Evolutionary conservation across 2,797 vertebrate species (phyloP).

Genomic region (Ceryle rudis): DNA sequence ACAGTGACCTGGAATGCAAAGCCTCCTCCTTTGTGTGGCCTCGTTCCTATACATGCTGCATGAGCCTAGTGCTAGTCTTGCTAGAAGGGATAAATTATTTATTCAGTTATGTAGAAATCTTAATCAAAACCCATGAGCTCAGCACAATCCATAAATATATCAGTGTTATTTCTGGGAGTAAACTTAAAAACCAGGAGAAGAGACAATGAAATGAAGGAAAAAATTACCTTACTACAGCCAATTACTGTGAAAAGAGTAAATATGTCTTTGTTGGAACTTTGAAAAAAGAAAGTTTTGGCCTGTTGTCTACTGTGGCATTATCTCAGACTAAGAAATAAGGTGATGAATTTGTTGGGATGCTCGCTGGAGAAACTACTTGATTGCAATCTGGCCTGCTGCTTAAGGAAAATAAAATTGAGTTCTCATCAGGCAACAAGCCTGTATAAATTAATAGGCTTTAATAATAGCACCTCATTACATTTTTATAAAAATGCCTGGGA

Average conservation of each 20-base stretch:
- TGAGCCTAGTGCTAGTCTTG: not conserved
- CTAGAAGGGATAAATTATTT: not conserved
- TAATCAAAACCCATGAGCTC: conserved; percentile 21
- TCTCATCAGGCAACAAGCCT: conserved; percentile 67
- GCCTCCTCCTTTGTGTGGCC: conserved; percentile 60
- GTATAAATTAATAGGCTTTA: conserved; percentile 73
- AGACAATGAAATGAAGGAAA: conserved; percentile 1
- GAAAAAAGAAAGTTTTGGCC: conserved; percentile 21
- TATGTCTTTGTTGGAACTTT: conserved; percentile 1
- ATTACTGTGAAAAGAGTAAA: conserved; percentile 37
- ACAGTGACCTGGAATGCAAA: conserved; percentile 50
- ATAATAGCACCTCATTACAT: conserved; percentile 75
- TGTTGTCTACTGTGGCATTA: conserved; percentile 43
- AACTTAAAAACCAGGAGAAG: not conserved
- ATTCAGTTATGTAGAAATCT: not conserved
- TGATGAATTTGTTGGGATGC: conserved; percentile 70
- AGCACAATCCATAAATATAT: conserved; percentile 31
- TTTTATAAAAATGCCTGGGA: conserved; percentile 68
- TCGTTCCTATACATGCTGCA: not conserved
- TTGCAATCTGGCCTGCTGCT: conserved; percentile 73
- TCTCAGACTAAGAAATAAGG: conserved; percentile 54
- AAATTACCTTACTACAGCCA: not conserved
- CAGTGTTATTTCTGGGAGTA: not conserved
- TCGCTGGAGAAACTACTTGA: conserved; percentile 57
- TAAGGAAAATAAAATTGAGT: conserved; percentile 70